Percentiles rank a stretch among this genome's conserved stretches.
Evolutionary conservation across 2,113 vertebrate genomes (phyloP).

Genomic region (Ardeotis arabs): DNA sequence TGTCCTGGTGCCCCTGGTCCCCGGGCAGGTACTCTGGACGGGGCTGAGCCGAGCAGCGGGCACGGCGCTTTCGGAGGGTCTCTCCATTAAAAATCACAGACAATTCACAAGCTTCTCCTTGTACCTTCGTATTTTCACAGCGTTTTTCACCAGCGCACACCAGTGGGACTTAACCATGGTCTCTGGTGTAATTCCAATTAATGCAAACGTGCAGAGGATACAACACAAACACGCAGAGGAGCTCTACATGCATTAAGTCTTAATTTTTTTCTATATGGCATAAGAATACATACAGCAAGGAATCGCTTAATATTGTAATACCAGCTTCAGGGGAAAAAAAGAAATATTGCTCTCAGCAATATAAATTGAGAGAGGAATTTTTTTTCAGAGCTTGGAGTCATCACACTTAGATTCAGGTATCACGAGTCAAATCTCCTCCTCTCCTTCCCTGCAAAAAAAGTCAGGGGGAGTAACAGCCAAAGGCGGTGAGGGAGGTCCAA

Average conservation of each 20-base stretch:
- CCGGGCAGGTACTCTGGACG: neutral
- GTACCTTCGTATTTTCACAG: neutral
- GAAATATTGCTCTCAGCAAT: neutral
- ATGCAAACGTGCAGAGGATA: neutral
- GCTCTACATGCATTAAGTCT: neutral
- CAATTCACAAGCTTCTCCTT: neutral
- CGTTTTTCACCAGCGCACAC: neutral
- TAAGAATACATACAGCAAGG: rapidly evolving
- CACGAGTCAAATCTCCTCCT: neutral
- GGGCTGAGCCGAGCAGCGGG: neutral
- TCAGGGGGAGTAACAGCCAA: neutral
- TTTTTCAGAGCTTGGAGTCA: neutral
- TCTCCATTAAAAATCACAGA: neutral
- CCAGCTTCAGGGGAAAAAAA: neutral
- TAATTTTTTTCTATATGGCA: neutral
- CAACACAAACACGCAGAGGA: neutral
- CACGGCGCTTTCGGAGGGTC: rapidly evolving
- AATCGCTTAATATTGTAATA: rapidly evolving
- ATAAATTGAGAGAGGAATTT: neutral
- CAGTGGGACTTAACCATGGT: too few species aligned
- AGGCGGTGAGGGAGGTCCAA: neutral
- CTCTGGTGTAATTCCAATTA: neutral
- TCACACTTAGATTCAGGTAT: neutral
- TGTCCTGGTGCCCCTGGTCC: neutral
- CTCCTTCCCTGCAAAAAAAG: neutral